Evolutionary conservation across 2,113 vertebrate species (phyloP).

Genomic region (Perca flavescens): DNA sequence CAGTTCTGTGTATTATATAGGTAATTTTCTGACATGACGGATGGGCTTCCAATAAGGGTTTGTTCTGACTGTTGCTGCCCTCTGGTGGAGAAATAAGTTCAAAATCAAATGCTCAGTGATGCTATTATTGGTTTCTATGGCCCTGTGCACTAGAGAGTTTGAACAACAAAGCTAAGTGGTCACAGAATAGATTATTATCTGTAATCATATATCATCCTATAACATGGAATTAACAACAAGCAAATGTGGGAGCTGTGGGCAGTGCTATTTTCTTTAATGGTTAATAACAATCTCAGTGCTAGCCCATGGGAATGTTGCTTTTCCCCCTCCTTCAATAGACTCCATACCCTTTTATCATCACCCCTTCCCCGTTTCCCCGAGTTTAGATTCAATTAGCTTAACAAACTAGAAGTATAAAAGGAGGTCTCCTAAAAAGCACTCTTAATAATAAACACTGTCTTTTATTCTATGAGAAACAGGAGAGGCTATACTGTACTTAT

Average conservation of each 20-base stretch:
- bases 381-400: slow-evolving; percentile 26
- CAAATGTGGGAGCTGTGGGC: slow-evolving; percentile 4
- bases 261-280: slow-evolving; percentile 16
- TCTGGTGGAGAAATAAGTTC: slow-evolving; percentile 62
- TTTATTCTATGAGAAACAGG: neutral
- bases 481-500: neutral
- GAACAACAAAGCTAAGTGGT: slow-evolving; percentile 23
- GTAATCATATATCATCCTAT: slow-evolving; percentile 3
- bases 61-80: slow-evolving; percentile 74
- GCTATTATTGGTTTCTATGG: neutral
- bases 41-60: neutral
- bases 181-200: slow-evolving; percentile 15
- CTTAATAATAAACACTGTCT: neutral
- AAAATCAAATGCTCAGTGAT: neutral
- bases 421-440: neutral
- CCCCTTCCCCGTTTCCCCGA: neutral
- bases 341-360: neutral
- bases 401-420: slow-evolving; percentile 2
- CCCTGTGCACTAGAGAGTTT: neutral
- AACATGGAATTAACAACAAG: slow-evolving; percentile 1
- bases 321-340: neutral
- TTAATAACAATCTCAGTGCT: slow-evolving; percentile 26
- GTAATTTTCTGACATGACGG: neutral
- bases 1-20: neutral
- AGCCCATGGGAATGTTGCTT: slow-evolving; percentile 1